phyloP scores from a whole-genome alignment of 2,888 invertebrate species.

The Clanis bilineata region DNA sequence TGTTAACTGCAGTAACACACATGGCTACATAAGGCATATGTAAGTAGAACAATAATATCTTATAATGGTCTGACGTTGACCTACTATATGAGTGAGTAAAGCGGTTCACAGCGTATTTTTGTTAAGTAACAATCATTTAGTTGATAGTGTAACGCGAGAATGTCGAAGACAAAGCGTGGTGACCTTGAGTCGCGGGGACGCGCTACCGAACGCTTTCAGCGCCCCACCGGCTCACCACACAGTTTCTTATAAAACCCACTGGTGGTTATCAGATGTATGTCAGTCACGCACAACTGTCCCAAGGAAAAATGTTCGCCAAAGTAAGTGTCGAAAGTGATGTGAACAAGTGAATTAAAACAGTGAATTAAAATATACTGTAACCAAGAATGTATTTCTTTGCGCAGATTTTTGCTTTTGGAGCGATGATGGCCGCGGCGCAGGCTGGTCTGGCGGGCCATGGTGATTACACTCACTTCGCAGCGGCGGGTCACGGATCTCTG shows the following conservation, averaged over 20 bases:
- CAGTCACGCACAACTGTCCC: conserved; percentile 70
- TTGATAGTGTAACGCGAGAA: conserved; percentile 67
- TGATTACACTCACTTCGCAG: conserved; percentile 37
- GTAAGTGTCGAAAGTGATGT: conserved; percentile 57
- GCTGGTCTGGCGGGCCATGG: conserved; percentile 72
- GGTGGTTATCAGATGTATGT: conserved; percentile 66
- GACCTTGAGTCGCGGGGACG: conserved; percentile 69
- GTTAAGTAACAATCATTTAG: conserved; percentile 68
- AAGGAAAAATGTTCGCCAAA: conserved; percentile 73
- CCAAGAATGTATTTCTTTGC: conserved; percentile 17
- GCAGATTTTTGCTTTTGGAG: conserved; percentile 65
- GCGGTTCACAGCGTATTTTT: conserved; percentile 67
- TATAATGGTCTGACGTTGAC: conserved; percentile 53
- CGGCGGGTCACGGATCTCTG: conserved; percentile 23
- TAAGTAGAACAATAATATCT: conserved; percentile 3
- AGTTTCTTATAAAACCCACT: conserved; percentile 77
- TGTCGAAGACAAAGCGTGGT: conserved; percentile 68
- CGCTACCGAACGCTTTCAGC: conserved; percentile 47
- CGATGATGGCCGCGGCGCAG: conserved; percentile 67
- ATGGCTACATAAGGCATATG: background rate
- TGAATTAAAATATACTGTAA: conserved; percentile 10
- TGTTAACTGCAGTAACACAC: background rate
- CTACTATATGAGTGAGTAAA: conserved; percentile 54
- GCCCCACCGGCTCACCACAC: conserved; percentile 67
- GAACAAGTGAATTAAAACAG: conserved; percentile 27